Evolutionary conservation across 2,797 vertebrate species (phyloP), one percentile per base, ranked within the genome.

Genomic region (Nyctalus aviator): DNA sequence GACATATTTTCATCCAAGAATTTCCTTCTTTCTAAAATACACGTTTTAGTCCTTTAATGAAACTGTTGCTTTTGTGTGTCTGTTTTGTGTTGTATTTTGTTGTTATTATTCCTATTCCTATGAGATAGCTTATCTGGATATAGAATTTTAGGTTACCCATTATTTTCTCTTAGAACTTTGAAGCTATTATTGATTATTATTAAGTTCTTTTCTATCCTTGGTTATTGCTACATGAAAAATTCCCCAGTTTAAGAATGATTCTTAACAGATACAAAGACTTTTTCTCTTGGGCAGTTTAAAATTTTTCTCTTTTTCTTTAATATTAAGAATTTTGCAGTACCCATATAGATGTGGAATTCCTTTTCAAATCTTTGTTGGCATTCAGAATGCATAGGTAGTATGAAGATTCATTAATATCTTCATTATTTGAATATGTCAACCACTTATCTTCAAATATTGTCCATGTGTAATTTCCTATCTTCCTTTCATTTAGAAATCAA

Each of bases 401-500:
- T 62, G 3, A 87, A 77, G 9, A 77, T 71, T 50, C 25, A 35
- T 88, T 71, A 8, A 57, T 83, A 55, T 82, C 37, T 75, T 94
- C 62, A 81, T 15, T 48, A 57, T 75, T 53, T 53, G 18, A 86
- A 48, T 50, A 37, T 55, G 59, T 81, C 50, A 44, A 27, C 13
- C 21, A 30, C 77, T 88, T 57, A 41, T 79, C 66, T 89, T 92
- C 73, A 84, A 55, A 77, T 88, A 77, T 20, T n/a, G 4, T 53
- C 25, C 8, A 3, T 53, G 15, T 66, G 3, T 72, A 50, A 87
- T 72, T 71, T 41, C 25, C 18, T 35, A 20, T 23, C 37, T 76
- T 71, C 10, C 15, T 37, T 66, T 77, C n/a, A 21, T 84, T 88
- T 71, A 35, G 62, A 88, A 88, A 91, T 48, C 30, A 44, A 23